phyloP scores from a whole-genome alignment of 2,113 vertebrate genomes.

The Alaudala cheleensis region DNA sequence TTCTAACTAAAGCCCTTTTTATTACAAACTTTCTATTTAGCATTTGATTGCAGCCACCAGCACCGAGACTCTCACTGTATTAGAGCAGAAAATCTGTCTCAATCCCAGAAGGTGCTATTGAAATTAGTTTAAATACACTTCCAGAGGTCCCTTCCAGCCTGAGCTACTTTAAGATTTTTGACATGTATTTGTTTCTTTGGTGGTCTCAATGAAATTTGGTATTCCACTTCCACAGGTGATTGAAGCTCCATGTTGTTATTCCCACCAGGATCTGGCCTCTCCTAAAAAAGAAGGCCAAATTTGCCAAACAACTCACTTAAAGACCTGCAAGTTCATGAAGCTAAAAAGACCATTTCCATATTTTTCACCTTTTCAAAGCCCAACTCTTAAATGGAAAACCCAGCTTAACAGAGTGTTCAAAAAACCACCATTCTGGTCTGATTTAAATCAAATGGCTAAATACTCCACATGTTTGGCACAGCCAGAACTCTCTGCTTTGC shows the following conservation, averaged over 20 bases:
- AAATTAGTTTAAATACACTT: not conserved
- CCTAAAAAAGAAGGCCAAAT: not conserved
- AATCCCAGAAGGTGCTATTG: slow-evolving; percentile 22
- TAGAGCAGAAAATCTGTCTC: slow-evolving; percentile 56
- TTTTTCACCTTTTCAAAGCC: not conserved
- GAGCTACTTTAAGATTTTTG: not conserved
- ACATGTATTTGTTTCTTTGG: not conserved
- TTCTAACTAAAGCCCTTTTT: slow-evolving; percentile 74
- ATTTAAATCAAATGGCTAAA: slow-evolving; percentile 22
- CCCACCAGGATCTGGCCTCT: not conserved
- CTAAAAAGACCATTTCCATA: not conserved
- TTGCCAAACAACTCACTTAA: not conserved
- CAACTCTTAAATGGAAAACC: not conserved
- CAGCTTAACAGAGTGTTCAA: not conserved
- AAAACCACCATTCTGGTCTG: not conserved
- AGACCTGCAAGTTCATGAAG: not conserved
- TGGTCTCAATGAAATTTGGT: not conserved
- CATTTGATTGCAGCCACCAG: slow-evolving; percentile 55
- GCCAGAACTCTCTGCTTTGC: not conserved
- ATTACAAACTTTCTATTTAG: slow-evolving; percentile 72
- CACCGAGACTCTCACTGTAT: slow-evolving; percentile 38
- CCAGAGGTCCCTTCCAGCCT: not conserved
- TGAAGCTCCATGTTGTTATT: not conserved
- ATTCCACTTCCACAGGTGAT: not conserved
- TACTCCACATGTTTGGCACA: not conserved